A percentile compares a stretch with the other conserved stretches of the same genome.
phyloP scores from a whole-genome alignment of 2,113 vertebrate species.

The Arothron firmamentum region DNA sequence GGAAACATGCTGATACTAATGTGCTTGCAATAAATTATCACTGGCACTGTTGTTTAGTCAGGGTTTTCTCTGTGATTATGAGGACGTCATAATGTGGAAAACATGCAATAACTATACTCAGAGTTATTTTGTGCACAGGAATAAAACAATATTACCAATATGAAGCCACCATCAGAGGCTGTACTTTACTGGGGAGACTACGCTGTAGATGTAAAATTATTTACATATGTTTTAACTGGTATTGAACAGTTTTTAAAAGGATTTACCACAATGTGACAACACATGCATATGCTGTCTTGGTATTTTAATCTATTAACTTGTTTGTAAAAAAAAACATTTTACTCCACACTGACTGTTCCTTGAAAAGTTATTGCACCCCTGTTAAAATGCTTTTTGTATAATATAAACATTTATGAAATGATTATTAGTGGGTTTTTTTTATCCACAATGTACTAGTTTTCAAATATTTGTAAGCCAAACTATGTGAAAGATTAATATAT shows the following conservation, averaged over 20 bases:
- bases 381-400: constrained; percentile 33
- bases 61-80: not conserved
- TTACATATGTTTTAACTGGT: constrained; percentile 2
- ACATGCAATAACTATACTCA: constrained; percentile 1
- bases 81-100: not conserved
- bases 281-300: not conserved
- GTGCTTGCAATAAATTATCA: not conserved
- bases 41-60: not conserved
- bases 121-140: not conserved
- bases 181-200: not conserved
- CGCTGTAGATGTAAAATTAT: constrained; percentile 19
- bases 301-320: constrained; percentile 12
- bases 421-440: constrained; percentile 12
- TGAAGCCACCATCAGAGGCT: not conserved
- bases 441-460: constrained; percentile 2
- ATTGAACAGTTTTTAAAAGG: not conserved
- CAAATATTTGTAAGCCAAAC: constrained; percentile 41
- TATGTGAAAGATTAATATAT: constrained; percentile 3
- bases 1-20: too few relatives aligned
- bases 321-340: constrained; percentile 7
- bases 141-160: not conserved
- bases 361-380: constrained; percentile 17
- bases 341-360: constrained; percentile 25
- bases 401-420: constrained; percentile 13
- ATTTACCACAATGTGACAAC: constrained; percentile 24